A percentile compares a stretch with the other conserved stretches of the same genome.
Evolutionary conservation across 2,113 vertebrate species (phyloP).

Genomic region (Crocuta crocuta): DNA sequence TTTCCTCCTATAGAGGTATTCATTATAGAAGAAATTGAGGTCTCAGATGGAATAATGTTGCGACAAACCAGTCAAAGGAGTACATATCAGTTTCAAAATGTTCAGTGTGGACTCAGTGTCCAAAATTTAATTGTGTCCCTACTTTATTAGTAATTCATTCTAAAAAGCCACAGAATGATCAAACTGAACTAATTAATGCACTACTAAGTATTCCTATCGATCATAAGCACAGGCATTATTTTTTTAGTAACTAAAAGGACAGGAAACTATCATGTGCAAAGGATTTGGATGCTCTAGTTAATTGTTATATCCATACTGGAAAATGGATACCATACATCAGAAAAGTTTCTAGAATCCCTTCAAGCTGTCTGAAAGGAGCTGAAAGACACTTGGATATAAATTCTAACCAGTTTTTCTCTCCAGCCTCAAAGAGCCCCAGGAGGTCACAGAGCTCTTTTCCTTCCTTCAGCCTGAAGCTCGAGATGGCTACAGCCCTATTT

Average conservation of each 20-base stretch:
- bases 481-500: neutral
- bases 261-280: neutral
- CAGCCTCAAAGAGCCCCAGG: neutral
- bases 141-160: slow-evolving; percentile 55
- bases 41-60: slow-evolving; percentile 41
- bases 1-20: slow-evolving; percentile 40
- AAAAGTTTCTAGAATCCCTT: slow-evolving; percentile 1
- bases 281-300: neutral
- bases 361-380: slow-evolving; percentile 9
- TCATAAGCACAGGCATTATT: neutral
- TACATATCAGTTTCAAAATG: slow-evolving; percentile 39
- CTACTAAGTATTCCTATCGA: neutral
- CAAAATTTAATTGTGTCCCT: slow-evolving; percentile 46
- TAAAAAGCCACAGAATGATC: slow-evolving; percentile 46
- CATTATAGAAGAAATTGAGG: slow-evolving; percentile 61
- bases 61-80: slow-evolving; percentile 44
- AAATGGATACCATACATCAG: slow-evolving; percentile 16
- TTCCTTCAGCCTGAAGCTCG: neutral
- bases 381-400: neutral
- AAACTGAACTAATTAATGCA: neutral
- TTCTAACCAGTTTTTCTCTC: slow-evolving; percentile 54
- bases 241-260: slow-evolving; percentile 35
- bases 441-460: neutral
- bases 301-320: neutral
- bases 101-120: neutral